Percentiles rank a stretch among this genome's conserved stretches.
Evolutionary conservation across 2,888 invertebrate species (phyloP).

Genomic region (Mesodorylaimus sp.): DNA sequence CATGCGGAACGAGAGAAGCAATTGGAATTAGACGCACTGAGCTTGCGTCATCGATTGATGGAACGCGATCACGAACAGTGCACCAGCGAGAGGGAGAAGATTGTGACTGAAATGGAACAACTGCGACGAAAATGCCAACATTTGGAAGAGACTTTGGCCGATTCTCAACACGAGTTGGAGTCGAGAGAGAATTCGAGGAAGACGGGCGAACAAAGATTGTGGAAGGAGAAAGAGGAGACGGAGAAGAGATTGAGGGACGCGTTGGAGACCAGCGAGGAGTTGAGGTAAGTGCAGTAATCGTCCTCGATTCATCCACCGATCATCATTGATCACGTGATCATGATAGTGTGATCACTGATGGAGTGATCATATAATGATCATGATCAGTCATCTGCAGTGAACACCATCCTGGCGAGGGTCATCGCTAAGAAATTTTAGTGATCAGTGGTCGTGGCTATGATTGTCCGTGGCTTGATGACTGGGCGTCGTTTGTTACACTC

Average conservation of each 20-base stretch:
- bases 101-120: not conserved
- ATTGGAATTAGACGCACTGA: constrained; percentile 15
- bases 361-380: too few relatives aligned
- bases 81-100: not conserved
- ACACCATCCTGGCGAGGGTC: too few relatives aligned
- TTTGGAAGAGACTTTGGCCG: not conserved
- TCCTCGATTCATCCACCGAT: too few relatives aligned
- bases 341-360: too few relatives aligned
- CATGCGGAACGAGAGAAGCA: constrained; percentile 22
- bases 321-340: too few relatives aligned
- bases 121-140: not conserved
- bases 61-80: not conserved
- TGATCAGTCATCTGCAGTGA: too few relatives aligned
- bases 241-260: not conserved
- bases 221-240: not conserved
- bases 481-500: too few relatives aligned
- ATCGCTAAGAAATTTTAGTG: too few relatives aligned
- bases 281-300: not conserved
- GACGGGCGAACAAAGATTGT: not conserved
- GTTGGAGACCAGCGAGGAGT: not conserved
- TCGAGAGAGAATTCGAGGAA: not conserved
- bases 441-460: too few relatives aligned
- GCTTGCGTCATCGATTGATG: constrained; percentile 4
- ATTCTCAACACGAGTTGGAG: not conserved
- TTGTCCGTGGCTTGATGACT: too few relatives aligned